Base-by-base conservation (phyloP, 2,888 invertebrate species). In the Calliscelio sp. region DNA sequence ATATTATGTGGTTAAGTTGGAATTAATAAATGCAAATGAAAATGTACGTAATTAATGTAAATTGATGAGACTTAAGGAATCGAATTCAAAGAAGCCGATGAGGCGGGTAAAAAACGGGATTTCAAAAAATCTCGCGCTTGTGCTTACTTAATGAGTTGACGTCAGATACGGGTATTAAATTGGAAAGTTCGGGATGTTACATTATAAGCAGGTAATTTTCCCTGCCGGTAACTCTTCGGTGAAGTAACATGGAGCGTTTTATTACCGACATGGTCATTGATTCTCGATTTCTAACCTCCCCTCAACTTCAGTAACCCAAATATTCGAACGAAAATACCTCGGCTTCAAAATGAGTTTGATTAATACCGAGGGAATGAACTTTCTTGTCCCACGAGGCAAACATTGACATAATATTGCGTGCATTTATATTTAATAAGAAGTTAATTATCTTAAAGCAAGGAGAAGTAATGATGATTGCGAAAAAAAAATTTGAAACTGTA, bases 181-280 rank as follows among this genome's bases (percentile, higher is more conserved):
- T 57, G 70, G 55, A 70, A 65, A 63, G 38, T 44, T 38, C 38
- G 32, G n/a, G 35, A 74, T 14, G 74, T 66, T 57, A 35, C 73
- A 35, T 75, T 75, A 81, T 61, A 46, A 65, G 59, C 53, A 51
- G 49, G 75, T 75, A 71, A 82, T 80, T 83, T 57, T 25, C 88
- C 88, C 90, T 85, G 90, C 89, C 90, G 92, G 90, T 92, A 92
- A 92, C 87, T 86, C 87, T 85, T 71, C 77, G 63, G 82, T 82
- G 85, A 86, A 18, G 46, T 10, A 3, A 14, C 53, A 55, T 65
- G 81, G 88, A 80, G 88, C 87, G 82, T 90, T 88, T 89, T 90
- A 90, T 91, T 91, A 91, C 91, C 91, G 91, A 91, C 91, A 73
- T 77, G 79, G 75, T 86, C 85, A 91, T 91, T 90, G 90, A 91